These are phyloP conservation scores for Hemicentrotus pulcherrimus DNA, from an alignment of 35 echinoderm and acorn worm genomes.

Conservation along the genomic window DNA sequence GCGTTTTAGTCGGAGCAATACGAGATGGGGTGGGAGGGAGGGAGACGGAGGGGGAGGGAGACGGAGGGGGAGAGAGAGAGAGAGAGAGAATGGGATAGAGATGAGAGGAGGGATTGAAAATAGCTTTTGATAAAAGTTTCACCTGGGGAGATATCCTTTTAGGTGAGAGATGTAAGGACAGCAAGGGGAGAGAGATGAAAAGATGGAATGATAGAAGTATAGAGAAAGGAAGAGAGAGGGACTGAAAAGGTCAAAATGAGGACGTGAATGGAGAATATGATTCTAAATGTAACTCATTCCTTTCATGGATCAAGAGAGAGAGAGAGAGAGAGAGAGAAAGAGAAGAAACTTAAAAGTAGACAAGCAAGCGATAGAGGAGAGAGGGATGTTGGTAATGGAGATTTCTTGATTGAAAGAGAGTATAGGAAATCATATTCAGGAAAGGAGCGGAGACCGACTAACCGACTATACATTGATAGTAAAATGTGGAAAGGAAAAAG, in stretches of 20 bases:
- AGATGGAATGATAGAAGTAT: not conserved
- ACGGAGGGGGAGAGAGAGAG: not conserved
- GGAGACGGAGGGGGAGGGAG: not conserved
- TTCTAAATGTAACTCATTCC: not conserved
- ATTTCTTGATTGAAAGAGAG: not conserved
- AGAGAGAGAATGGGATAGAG: not conserved
- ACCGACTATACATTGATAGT: not conserved
- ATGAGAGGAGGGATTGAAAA: conserved; percentile 18
- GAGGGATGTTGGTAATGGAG: not conserved
- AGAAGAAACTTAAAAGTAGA: not conserved
- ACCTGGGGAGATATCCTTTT: conserved; percentile 10
- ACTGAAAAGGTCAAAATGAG: not conserved
- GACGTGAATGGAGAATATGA: not conserved
- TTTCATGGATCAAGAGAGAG: not conserved
- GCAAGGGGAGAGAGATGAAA: not conserved
- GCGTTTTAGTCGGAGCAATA: not conserved
- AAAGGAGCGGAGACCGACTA: not conserved
- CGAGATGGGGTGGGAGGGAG: not conserved
- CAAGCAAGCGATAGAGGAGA: not conserved
- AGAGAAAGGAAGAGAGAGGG: not conserved
- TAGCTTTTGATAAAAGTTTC: not conserved
- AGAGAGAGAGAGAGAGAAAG: not conserved
- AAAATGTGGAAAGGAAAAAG: not conserved
- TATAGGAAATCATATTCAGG: not conserved
- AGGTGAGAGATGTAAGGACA: not conserved